A percentile compares a stretch with the other conserved stretches of the same genome.
Evolutionary conservation across 2,113 vertebrate genomes (phyloP).

Genomic region (Psilopsiagon aurifrons): DNA sequence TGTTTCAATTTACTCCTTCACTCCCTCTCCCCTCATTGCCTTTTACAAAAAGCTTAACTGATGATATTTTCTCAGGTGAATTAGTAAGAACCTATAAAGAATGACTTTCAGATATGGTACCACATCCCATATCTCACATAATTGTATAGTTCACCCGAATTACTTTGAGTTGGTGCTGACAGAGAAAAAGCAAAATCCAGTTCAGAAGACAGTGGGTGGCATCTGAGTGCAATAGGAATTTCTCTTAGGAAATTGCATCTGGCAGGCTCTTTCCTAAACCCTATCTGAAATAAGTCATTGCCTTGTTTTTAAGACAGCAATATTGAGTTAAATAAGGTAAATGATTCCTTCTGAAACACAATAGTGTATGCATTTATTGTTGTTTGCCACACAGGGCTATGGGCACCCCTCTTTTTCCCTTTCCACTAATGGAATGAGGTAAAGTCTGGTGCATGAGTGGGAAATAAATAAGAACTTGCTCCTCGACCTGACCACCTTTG

Average conservation of each 20-base stretch:
- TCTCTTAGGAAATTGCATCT: not conserved
- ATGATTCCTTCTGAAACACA: not conserved
- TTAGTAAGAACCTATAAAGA: not conserved
- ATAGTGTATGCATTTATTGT: not conserved
- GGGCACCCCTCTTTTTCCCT: not conserved
- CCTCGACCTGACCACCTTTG: not conserved
- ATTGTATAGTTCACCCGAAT: not conserved
- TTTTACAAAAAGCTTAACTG: conserved; percentile 9
- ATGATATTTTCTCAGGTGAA: not conserved
- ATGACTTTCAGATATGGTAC: conserved; percentile 11
- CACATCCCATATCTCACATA: not conserved
- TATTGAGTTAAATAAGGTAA: not conserved
- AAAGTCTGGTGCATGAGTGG: not conserved
- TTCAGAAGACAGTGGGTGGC: not conserved
- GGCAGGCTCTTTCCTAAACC: not conserved
- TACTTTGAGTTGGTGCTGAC: not conserved
- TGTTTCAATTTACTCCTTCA: not conserved
- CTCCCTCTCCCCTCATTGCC: not conserved
- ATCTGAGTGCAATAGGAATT: not conserved
- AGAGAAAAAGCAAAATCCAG: not conserved
- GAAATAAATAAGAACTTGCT: not conserved
- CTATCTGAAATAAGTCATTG: not conserved
- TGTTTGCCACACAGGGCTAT: not conserved
- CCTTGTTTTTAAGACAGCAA: not conserved
- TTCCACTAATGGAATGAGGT: not conserved